Evolutionary conservation across 2,113 vertebrate genomes (phyloP).

Genomic region (Pseudorectes ferrugineus): DNA sequence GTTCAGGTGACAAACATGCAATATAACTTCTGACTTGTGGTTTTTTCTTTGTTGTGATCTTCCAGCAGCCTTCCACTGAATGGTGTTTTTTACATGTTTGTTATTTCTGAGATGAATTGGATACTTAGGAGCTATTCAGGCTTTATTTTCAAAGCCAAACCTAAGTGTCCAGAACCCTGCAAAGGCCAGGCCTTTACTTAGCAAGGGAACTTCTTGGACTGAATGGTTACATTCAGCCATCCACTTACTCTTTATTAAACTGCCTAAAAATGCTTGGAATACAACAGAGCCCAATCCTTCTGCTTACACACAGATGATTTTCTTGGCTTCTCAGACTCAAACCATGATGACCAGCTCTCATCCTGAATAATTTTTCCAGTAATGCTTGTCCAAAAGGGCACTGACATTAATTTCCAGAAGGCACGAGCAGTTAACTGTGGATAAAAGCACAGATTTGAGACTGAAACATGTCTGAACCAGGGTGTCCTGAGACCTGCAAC

Average conservation of each 20-base stretch:
- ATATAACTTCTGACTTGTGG: neutral
- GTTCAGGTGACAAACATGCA: neutral
- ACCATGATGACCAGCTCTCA: neutral
- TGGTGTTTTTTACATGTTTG: neutral
- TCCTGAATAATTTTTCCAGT: neutral
- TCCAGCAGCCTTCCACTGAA: neutral
- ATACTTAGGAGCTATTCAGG: neutral
- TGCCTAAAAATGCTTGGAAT: neutral
- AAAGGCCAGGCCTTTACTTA: neutral
- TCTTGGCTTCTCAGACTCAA: constrained; percentile 25
- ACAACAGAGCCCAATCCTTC: neutral
- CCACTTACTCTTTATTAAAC: neutral
- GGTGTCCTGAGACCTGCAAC: neutral
- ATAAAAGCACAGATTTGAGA: neutral
- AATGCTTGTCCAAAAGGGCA: neutral
- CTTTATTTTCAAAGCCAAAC: constrained; percentile 4
- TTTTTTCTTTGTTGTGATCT: neutral
- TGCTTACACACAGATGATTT: constrained; percentile 26
- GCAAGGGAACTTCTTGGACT: neutral
- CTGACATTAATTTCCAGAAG: neutral
- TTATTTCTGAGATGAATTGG: neutral
- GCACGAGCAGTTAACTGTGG: neutral
- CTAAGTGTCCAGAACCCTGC: neutral
- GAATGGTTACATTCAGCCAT: neutral
- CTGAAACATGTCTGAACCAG: neutral